Percentiles rank a stretch among this genome's conserved stretches.
These are phyloP conservation scores for Antitype chi DNA, from an alignment of 2,888 invertebrate genomes.

Conservation along the genomic window DNA sequence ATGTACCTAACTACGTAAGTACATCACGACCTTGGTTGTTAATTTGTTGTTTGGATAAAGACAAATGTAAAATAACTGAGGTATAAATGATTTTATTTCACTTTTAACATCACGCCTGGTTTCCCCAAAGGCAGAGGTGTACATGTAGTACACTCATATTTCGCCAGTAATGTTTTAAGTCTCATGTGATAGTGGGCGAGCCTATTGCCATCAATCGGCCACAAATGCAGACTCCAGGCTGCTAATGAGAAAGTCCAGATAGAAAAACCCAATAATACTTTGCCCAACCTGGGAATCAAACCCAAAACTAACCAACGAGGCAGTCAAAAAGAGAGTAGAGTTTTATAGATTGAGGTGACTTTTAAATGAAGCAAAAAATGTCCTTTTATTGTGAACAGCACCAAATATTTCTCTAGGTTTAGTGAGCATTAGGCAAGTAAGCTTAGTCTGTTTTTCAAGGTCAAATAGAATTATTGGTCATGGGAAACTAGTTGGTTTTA, in stretches of 20 bases:
- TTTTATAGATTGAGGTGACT: not conserved
- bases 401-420: not conserved
- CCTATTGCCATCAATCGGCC: no score
- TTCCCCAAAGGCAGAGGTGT: no score
- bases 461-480: not conserved
- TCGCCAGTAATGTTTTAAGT: no score
- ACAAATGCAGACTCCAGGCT: no score
- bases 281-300: no score
- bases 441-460: not conserved
- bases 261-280: no score
- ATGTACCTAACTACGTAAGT: not conserved
- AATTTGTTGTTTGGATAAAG: not conserved
- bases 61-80: not conserved
- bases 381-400: not conserved
- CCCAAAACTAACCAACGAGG: no score
- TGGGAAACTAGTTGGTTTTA: not conserved
- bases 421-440: no score
- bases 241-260: no score
- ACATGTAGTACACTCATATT: no score
- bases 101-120: no score
- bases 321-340: not conserved
- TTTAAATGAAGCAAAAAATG: not conserved
- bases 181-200: no score
- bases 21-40: conserved; percentile 28
- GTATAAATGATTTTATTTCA: not conserved